Conservation (phyloP, 2,797 vertebrate genomes). For the Champsocephalus gunnari region DNA sequence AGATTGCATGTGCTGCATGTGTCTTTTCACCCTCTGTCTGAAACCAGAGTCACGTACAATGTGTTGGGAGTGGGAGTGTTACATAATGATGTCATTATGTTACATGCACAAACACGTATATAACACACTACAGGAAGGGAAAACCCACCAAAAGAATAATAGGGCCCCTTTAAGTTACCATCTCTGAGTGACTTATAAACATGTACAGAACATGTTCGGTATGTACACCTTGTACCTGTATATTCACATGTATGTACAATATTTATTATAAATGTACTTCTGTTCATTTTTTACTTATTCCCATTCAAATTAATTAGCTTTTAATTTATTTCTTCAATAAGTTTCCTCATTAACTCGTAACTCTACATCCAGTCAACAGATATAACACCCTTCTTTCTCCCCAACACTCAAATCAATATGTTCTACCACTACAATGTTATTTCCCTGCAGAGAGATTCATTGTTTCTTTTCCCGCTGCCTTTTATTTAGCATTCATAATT, state of each 20-base stretch:
- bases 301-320: background rate
- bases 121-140: no score
- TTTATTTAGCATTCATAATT: slow-evolving; percentile 51
- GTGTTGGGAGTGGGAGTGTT: no score
- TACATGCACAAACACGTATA: no score
- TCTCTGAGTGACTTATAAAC: background rate
- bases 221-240: background rate
- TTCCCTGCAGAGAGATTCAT: slow-evolving; percentile 28
- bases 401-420: slow-evolving; percentile 22
- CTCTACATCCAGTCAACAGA: background rate
- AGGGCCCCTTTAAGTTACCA: background rate
- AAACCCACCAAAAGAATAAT: no score
- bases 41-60: no score
- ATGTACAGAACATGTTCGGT: background rate
- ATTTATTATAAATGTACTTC: background rate
- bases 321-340: background rate
- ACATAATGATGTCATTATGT: no score
- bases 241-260: background rate
- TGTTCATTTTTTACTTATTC: background rate
- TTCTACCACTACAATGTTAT: slow-evolving; percentile 19
- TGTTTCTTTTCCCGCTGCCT: slow-evolving; percentile 45
- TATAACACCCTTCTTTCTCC: background rate
- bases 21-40: no score
- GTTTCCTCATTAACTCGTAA: background rate
- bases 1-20: no score